These are phyloP conservation scores for Tor tambroides DNA, from an alignment of 2,113 vertebrate species.

Conservation along the genomic window DNA sequence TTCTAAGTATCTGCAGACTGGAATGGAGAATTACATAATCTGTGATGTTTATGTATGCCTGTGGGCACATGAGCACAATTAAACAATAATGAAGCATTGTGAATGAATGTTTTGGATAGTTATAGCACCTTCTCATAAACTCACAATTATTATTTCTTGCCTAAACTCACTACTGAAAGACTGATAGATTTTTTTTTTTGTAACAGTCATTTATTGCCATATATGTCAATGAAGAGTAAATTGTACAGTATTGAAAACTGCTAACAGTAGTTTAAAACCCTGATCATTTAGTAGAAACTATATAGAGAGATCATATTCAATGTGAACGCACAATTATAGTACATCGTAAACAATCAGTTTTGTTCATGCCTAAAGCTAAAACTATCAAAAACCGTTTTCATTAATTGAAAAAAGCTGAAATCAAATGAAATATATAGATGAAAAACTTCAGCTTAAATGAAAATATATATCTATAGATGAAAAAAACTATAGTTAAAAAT, in stretches of 20 bases:
- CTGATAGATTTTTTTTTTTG: not conserved
- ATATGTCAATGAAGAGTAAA: not conserved
- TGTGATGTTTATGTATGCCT: not conserved
- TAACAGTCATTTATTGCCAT: not conserved
- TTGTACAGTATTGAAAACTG: not conserved
- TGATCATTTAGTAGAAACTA: not conserved
- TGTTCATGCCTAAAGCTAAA: not conserved
- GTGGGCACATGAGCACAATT: not conserved
- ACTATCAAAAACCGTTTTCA: not conserved
- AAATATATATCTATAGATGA: not conserved
- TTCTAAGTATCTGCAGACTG: not conserved
- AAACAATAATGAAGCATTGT: not conserved
- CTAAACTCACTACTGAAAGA: not conserved
- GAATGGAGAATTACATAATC: not conserved
- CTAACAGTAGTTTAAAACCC: not conserved
- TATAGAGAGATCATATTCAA: not conserved
- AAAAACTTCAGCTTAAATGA: not conserved
- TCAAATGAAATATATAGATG: not conserved
- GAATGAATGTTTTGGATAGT: not conserved
- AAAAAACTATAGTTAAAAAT: not conserved
- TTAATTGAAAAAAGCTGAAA: not conserved
- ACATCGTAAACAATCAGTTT: not conserved
- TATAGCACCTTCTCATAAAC: not conserved
- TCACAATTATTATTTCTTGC: constrained; percentile 1
- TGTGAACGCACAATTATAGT: not conserved